phyloP scores from a whole-genome alignment of 2,113 vertebrate species.

The Catharus fuscescens region DNA sequence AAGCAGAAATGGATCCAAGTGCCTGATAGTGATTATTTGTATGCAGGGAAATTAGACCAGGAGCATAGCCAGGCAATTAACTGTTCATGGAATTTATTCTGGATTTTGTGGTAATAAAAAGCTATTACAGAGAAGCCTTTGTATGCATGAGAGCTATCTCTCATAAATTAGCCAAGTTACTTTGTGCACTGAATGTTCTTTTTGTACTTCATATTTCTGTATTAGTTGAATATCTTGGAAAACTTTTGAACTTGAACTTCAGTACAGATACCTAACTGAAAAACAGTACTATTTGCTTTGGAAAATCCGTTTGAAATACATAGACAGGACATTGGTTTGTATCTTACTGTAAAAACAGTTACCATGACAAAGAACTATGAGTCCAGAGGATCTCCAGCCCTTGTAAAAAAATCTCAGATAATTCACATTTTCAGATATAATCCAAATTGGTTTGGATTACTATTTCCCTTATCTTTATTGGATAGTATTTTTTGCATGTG shows the following conservation, averaged over 20 bases:
- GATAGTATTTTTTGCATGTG: not conserved
- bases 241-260: not conserved
- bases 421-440: not conserved
- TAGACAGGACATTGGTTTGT: not conserved
- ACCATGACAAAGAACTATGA: not conserved
- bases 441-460: not conserved
- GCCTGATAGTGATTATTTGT: conserved; percentile 42
- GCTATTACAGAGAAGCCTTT: conserved; percentile 41
- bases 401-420: not conserved
- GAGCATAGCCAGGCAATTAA: conserved; percentile 40
- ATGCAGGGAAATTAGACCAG: conserved; percentile 31
- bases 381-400: not conserved
- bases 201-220: conserved; percentile 15
- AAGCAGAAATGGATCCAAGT: conserved; percentile 59
- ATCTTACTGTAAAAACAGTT: not conserved
- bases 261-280: not conserved
- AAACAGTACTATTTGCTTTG: conserved; percentile 22
- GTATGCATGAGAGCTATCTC: not conserved
- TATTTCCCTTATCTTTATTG: not conserved
- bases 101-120: conserved; percentile 35
- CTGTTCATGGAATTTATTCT: conserved; percentile 30
- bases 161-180: conserved; percentile 35
- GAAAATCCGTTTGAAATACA: not conserved
- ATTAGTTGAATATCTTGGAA: not conserved
- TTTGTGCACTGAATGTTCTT: conserved; percentile 37